Base-by-base conservation (phyloP, 1,140 invertebrate genomes). In the Conopomorpha cramerella region DNA sequence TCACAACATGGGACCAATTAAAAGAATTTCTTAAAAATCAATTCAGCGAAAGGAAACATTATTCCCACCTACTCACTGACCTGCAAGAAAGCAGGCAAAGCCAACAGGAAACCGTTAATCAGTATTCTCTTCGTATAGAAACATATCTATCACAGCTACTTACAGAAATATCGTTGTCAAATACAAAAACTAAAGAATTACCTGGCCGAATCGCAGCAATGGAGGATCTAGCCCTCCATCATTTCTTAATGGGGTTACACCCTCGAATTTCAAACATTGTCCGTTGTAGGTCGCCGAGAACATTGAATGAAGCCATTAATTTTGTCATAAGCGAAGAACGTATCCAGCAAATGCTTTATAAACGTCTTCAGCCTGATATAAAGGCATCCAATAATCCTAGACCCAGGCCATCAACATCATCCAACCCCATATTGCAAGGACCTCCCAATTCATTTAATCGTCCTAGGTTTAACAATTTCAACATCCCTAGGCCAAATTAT, bases 191-290 rank as follows among this genome's bases (percentile, higher is more conserved):
- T 7, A 36, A 36, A 11, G 41, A 51, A 37, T 12, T 51, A n/a
- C 25, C 30, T n/a, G 39, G 46, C 10, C 39, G 41, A 8, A 47
- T 39, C 4, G 44, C 41, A 10, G 39, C 48, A 1, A 50, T 46
- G 41, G 44, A 50, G 31, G 44, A 50, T 10, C 25, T 46, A n/a
- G 46, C 44, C 4, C 34, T 52, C 1, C 44, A 50, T 29, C 27
- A 46, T 18, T 51, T 47, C 12, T 2, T 38, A 8, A 43, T 54
- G 25, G 47, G 51, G 7, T 16, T 48, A 7, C 25, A 40, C 3
- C 43, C 45, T n/a, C 7, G 40, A 10, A 27, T 55, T 25, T 45
- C 44, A 0, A 55, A 41, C 8, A 41, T 51, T 8, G n/a, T n/a
- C n/a, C n/a, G n/a, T n/a, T n/a, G n/a, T n/a, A n/a, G n/a, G n/a